Percentiles rank a stretch among this genome's conserved stretches.
Conservation (phyloP, 2,113 vertebrate genomes). For the Mobula birostris region DNA sequence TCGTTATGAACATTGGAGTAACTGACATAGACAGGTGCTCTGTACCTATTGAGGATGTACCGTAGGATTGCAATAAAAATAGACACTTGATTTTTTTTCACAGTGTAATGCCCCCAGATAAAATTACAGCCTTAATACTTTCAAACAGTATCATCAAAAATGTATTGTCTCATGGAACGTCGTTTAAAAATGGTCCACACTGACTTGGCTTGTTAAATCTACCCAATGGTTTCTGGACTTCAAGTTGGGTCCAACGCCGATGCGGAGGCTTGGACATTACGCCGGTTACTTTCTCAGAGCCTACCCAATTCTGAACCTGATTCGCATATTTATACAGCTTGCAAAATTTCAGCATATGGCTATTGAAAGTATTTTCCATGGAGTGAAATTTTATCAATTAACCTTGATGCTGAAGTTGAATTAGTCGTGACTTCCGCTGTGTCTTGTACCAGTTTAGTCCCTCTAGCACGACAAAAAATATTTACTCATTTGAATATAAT, state of each 20-base stretch:
- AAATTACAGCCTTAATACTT: neutral
- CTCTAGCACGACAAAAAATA: neutral
- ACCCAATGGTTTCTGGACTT: neutral
- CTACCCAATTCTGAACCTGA: neutral
- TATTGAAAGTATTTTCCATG: neutral
- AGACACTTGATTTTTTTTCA: neutral
- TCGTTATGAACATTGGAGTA: constrained; percentile 3
- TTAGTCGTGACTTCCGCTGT: neutral
- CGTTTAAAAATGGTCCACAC: neutral
- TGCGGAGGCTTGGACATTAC: neutral
- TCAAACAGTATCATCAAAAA: neutral
- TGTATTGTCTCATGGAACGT: neutral
- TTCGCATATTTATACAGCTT: neutral
- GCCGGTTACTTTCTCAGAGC: neutral
- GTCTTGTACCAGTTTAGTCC: neutral
- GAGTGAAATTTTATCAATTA: neutral
- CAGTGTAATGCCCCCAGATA: neutral
- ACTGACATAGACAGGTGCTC: too few relatives aligned
- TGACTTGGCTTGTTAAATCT: neutral
- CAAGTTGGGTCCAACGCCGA: neutral
- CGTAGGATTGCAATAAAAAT: neutral
- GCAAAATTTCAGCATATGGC: neutral
- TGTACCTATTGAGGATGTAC: neutral
- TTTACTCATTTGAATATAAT: neutral
- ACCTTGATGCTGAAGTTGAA: neutral